Base-by-base conservation (phyloP, 2,888 invertebrate genomes). In the Coelinius sp. region DNA sequence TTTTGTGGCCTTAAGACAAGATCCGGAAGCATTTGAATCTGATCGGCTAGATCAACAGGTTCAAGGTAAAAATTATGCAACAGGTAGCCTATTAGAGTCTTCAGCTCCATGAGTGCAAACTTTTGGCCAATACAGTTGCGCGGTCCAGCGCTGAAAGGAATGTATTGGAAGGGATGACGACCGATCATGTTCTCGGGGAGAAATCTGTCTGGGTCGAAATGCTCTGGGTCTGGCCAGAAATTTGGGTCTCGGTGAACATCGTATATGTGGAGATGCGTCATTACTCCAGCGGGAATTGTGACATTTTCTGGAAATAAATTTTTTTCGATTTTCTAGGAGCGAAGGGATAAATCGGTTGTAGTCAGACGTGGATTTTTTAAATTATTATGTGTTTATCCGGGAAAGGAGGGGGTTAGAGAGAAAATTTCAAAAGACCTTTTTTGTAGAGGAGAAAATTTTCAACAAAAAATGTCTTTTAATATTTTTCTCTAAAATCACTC, bases 91-190 rank as follows among this genome's bases (percentile, higher is more conserved):
- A 83, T 53, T 6, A 80, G 27, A 12, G 80, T 31, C 70, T 85
- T 85, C 3, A 85, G 20, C 68, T 85, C 85, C 17, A 84, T 46
- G 81, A 84, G 80, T 0, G 83, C 85, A 65, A 82, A 81, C 49
- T 77, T 80, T 73, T 82, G 81, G 41, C 81, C 92, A 77, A 92
- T 92, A 78, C 92, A 92, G 83, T 93, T 93, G 24, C 92, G 89
- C 0, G 91, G 91, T 5, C 93, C 93, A 0, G 92, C 92, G 81
- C 92, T 92, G 75, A 93, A 93, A 0, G 93, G 93, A 53, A 93
- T 88, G 80, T 91, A 93, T 0, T 91, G 89, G 81, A 90, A 93
- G 0, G 92, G 91, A 86, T 93, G 92, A 31, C 92, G 88, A 10
- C 75, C 76, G 20, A 75, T 31, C 0, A 59, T 66, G 22, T 75